Evolutionary conservation across 2,113 vertebrate species (phyloP), one percentile per base, ranked within the genome.

Genomic region (Apistogramma diplotaenia): DNA sequence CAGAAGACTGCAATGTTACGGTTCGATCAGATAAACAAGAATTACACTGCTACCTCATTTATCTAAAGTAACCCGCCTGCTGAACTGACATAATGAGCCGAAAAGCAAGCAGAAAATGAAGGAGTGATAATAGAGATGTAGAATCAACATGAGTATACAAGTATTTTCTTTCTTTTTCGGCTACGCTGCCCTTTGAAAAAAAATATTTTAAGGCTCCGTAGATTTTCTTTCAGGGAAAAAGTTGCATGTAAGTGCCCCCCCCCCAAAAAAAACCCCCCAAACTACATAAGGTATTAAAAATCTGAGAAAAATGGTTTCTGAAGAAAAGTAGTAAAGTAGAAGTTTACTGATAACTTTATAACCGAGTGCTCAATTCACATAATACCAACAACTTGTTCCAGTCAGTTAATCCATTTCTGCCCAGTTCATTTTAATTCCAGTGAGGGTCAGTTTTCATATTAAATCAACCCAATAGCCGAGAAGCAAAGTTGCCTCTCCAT

Each of bases 1-100:
- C 84, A 65, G 54, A 84, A 61, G 72, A 86, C 54, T 67, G 67
- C 53, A 74, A 74, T 37, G 27, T 23, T 61, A 70, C 43, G 31
- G 37, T 51, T 33, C 9, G 15, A 80, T 86, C 61, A 85, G 85
- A 87, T 84, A 81, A 86, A 89, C 77, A 82, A 53, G 77, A 82
- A 82, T 84, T 79, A 83, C 79, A 49, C 46, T 3, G 71, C 74
- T 78, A 54, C 62, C 80, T 84, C 78, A 49, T 89, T 78, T 76
- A 84, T 87, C 78, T 88, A 72, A 86, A 85, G 76, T 33, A 79
- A 59, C 76, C 54, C 7, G 27, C 55, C 67, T 53, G 74, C 70
- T 73, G 75, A 82, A 71, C 74, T 65, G 78, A 88, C 79, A 77
- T 18, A 71, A 84, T 3, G 19, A 83, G 70, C 46, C 49, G 49